Evolutionary conservation across 2,113 vertebrate species (phyloP).

Genomic region (Callorhinus ursinus): DNA sequence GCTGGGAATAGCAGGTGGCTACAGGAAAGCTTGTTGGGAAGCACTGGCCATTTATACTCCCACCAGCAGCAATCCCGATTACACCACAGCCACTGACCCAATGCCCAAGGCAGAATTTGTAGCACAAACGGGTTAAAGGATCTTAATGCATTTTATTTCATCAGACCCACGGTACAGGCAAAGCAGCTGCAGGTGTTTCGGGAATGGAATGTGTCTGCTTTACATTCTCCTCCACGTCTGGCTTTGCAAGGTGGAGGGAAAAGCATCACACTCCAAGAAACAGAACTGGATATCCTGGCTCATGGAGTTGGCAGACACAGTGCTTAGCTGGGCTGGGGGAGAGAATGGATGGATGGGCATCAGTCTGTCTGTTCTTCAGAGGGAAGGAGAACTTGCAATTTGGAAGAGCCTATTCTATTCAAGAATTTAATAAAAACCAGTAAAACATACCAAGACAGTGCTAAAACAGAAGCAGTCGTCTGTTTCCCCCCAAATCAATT

Average conservation of each 20-base stretch:
- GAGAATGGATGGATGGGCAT: neutral
- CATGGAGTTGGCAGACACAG: neutral
- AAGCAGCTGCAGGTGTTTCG: neutral
- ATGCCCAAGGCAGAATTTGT: constrained; percentile 66
- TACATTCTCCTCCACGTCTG: constrained; percentile 3
- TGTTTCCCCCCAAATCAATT: neutral
- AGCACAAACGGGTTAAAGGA: constrained; percentile 58
- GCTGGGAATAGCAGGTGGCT: neutral
- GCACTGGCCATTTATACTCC: constrained; percentile 41
- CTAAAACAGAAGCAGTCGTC: neutral
- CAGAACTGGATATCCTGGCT: neutral
- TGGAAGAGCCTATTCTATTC: neutral
- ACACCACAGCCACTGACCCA: constrained; percentile 16
- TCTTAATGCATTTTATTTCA: constrained; percentile 63
- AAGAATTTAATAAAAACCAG: neutral
- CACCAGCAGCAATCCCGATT: constrained; percentile 48
- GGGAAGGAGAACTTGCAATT: neutral
- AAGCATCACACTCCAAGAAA: neutral
- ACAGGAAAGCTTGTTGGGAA: constrained; percentile 12
- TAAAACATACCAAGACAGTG: neutral
- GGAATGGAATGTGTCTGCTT: neutral
- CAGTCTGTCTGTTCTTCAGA: neutral
- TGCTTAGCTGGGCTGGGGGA: neutral
- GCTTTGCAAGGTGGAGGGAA: neutral
- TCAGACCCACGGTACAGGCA: constrained; percentile 2